Evolutionary conservation across 2,797 vertebrate species (phyloP).

Genomic region (Myotis vivesi): DNA sequence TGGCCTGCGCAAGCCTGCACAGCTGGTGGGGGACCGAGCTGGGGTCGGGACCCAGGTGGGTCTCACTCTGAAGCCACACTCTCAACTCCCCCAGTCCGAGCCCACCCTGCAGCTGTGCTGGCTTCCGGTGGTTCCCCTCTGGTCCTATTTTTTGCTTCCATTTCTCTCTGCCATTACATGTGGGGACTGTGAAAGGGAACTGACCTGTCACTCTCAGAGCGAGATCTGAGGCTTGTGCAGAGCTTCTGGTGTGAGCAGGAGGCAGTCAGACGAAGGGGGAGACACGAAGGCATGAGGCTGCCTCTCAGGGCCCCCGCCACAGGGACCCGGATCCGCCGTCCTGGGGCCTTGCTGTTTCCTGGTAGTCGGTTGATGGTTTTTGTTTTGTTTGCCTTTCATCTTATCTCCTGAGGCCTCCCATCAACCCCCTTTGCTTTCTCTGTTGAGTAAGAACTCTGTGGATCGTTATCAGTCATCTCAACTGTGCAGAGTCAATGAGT

Average conservation of each 20-base stretch:
- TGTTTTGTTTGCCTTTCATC: conserved; percentile 44
- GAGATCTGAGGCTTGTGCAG: background rate
- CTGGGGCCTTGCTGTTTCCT: background rate
- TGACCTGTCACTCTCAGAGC: conserved; percentile 47
- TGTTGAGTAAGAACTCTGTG: conserved; percentile 21
- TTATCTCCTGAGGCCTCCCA: conserved; percentile 44
- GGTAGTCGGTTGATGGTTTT: background rate
- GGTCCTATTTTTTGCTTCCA: conserved; percentile 63
- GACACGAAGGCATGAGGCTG: background rate
- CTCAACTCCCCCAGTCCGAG: background rate
- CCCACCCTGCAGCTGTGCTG: background rate
- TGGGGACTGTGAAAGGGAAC: conserved; percentile 57
- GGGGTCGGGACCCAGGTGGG: conserved; percentile 36
- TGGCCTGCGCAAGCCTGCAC: background rate
- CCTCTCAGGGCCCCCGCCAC: fast-evolving
- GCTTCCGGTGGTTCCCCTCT: conserved; percentile 63
- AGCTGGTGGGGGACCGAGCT: background rate
- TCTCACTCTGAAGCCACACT: background rate
- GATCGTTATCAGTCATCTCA: conserved; percentile 45
- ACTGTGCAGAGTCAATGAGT: background rate
- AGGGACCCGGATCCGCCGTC: background rate
- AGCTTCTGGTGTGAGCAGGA: background rate
- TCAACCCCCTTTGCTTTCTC: conserved; percentile 39
- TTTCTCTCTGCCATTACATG: conserved; percentile 47
- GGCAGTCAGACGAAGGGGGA: background rate